phyloP scores from a whole-genome alignment of 92 coral and sea anemone genomes.

The Metridium senile region DNA sequence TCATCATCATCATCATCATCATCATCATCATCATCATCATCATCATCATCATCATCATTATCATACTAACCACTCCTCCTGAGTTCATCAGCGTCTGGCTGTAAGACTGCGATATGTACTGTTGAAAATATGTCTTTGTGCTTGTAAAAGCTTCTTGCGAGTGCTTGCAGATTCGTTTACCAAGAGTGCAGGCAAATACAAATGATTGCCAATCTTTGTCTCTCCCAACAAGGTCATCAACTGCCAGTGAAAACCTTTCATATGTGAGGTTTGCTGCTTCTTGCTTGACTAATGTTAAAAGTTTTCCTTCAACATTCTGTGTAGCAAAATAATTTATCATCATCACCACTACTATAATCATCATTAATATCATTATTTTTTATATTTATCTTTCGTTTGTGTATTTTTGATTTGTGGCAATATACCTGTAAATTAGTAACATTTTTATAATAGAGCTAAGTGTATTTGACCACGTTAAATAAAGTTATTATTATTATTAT shows the following conservation, averaged over 20 bases:
- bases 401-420: no score
- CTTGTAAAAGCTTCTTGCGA: slow-evolving; percentile 43
- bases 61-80: slow-evolving; percentile 86
- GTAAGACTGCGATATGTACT: slow-evolving; percentile 56
- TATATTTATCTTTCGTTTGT: no score
- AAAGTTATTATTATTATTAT: background rate
- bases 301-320: slow-evolving; percentile 54
- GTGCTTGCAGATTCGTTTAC: slow-evolving; percentile 50
- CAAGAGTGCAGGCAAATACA: slow-evolving; percentile 58
- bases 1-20: no score
- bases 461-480: no score
- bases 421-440: no score
- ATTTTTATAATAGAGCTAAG: no score
- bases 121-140: slow-evolving; percentile 49
- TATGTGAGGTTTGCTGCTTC: slow-evolving; percentile 65
- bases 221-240: slow-evolving; percentile 61
- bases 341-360: background rate
- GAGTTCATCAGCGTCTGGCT: slow-evolving; percentile 52
- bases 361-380: no score
- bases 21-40: no score
- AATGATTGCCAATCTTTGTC: slow-evolving; percentile 77
- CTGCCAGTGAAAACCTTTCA: slow-evolving; percentile 55
- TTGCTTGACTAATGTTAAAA: slow-evolving; percentile 41
- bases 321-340: no score
- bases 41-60: no score